Base-by-base conservation (phyloP, 1,140 invertebrate species). In the Caenorhabditis brenneri region DNA sequence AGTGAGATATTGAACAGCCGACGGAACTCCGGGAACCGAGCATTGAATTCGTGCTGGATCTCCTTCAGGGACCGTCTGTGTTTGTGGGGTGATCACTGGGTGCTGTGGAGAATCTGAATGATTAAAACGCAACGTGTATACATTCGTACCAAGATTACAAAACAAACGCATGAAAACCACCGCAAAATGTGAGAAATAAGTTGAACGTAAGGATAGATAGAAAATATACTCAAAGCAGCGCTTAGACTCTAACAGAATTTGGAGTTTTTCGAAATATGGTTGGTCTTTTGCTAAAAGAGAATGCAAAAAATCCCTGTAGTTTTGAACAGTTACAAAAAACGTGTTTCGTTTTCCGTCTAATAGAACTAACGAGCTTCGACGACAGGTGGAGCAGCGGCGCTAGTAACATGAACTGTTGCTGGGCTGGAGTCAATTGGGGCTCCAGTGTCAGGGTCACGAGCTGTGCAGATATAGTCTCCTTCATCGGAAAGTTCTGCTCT, bases 81-180 rank as follows among this genome's bases (percentile, higher is more conserved):
- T 58, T 51, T 87, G 88, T 22, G 89, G 89, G 74, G 88, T 89
- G 79, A 89, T 89, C 3, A 90, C 87, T 12, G 89, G 89, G 31
- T 46, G 16, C 48, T 89, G 88, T 22, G 88, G 88, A n/a, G n/a
- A n/a, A n/a, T 60, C 49, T 36, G 88, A 88, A 19, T 69, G 36
- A 29, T 36, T 31, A n/a, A 46, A 51, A 29, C 31, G 5, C 7
- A n/a, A 10, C 4, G 33, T 78, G 49, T n/a, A n/a, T n/a, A n/a
- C n/a, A n/a, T n/a, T n/a, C n/a, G n/a, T n/a, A n/a, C n/a, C n/a
- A n/a, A n/a, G 31, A 27, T 10, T 53, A 48, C 22, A 48, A 19
- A 29, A 78, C 22, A 39, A 27, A 55, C 27, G 15, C 19, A 58
- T 31, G 60, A 29, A 24, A 49, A 51, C 19, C 36, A 33, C 49